These are phyloP conservation scores for Mycogona germanica DNA, from an alignment of 2,888 invertebrate species.

Conservation along the genomic window DNA sequence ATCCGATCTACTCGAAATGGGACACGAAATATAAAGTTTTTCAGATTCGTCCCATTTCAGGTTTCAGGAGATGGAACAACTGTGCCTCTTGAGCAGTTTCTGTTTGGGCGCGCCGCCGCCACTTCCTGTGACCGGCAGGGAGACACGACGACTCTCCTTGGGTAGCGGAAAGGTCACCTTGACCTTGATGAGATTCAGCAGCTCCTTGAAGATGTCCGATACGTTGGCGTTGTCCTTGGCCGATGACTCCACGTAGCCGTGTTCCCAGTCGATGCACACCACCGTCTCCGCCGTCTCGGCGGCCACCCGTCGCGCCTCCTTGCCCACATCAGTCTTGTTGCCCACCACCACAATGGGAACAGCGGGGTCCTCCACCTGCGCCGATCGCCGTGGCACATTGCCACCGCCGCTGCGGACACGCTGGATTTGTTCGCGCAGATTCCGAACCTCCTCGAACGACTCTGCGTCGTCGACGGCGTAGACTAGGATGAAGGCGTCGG, in stretches of 20 bases:
- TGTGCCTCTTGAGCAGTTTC: slow-evolving; percentile 4
- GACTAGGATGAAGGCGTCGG: slow-evolving; percentile 34
- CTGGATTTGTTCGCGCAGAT: slow-evolving; percentile 1
- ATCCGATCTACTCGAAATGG: too few relatives aligned
- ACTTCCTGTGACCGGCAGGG: neutral
- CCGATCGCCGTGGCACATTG: slow-evolving; percentile 35
- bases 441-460: slow-evolving; percentile 29
- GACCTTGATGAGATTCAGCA: slow-evolving; percentile 74
- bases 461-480: slow-evolving; percentile 31
- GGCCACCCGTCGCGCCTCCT: slow-evolving; percentile 36
- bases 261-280: slow-evolving; percentile 81
- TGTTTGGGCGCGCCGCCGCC: neutral
- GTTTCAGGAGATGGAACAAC: too few relatives aligned
- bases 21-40: neutral
- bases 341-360: slow-evolving; percentile 40
- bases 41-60: too few relatives aligned
- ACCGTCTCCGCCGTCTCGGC: slow-evolving; percentile 55
- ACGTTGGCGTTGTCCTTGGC: slow-evolving; percentile 75
- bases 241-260: slow-evolving; percentile 81
- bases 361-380: slow-evolving; percentile 32
- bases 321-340: slow-evolving; percentile 37
- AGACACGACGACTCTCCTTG: neutral
- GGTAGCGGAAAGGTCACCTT: neutral
- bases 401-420: neutral
- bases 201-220: slow-evolving; percentile 59